Evolutionary conservation across 2,113 vertebrate species (phyloP).

Genomic region (Nibea coibor): DNA sequence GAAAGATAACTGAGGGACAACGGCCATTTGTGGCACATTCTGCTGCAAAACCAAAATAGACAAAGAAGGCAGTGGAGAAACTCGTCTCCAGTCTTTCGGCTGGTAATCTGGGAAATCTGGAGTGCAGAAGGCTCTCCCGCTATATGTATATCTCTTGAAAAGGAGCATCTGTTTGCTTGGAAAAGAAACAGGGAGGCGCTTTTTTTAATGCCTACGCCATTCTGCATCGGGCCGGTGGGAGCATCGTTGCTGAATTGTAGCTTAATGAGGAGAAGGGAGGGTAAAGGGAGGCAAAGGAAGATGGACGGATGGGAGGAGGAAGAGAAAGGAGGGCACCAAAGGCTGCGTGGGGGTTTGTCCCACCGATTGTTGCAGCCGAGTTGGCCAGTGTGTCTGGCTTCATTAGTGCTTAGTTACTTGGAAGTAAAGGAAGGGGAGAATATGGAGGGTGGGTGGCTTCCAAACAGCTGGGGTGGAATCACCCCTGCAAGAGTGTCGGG

Average conservation of each 20-base stretch:
- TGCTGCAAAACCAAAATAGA: constrained; percentile 18
- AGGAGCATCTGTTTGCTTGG: constrained; percentile 68
- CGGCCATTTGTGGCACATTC: constrained; percentile 36
- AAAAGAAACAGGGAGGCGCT: constrained; percentile 32
- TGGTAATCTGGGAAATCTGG: constrained; percentile 47
- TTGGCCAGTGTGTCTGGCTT: constrained; percentile 62
- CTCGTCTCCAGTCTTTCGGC: constrained; percentile 20
- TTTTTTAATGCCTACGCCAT: constrained; percentile 27
- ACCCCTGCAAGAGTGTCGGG: constrained; percentile 23
- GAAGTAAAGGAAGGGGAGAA: constrained; percentile 61
- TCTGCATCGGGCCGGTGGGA: constrained; percentile 46
- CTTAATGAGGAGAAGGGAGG: constrained; percentile 28
- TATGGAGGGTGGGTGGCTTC: constrained; percentile 50
- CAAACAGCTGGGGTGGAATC: constrained; percentile 67
- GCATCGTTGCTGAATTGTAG: constrained; percentile 34
- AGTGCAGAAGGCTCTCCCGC: constrained; percentile 34
- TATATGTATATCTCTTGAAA: constrained; percentile 49
- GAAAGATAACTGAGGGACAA: constrained; percentile 25
- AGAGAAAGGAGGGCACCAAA: constrained; percentile 32
- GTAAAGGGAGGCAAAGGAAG: constrained; percentile 23
- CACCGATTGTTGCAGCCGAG: constrained; percentile 65
- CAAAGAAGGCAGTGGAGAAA: constrained; percentile 14
- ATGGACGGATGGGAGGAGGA: constrained; percentile 49
- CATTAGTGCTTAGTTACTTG: constrained; percentile 71
- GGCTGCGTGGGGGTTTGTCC: constrained; percentile 39